Evolutionary conservation across 1,140 invertebrate species (phyloP).

Genomic region (Leptopilina clavipes): DNA sequence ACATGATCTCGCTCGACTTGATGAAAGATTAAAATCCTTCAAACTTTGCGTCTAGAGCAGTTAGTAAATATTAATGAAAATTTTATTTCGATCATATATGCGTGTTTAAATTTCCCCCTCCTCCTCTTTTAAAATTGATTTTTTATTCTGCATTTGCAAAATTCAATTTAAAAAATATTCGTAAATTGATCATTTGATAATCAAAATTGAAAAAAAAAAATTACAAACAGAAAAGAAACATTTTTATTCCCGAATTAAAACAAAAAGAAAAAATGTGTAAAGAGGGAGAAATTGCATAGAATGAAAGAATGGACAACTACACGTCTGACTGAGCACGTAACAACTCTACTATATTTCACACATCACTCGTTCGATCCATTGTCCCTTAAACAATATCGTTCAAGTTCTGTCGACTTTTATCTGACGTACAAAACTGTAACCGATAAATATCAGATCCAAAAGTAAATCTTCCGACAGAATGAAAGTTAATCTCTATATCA

Average conservation of each 20-base stretch:
- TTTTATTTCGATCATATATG: no score
- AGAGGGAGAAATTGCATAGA: not conserved
- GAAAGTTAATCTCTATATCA: no score
- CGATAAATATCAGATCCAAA: slow-evolving; percentile 9
- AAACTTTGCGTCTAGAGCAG: not conserved
- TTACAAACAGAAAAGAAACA: not conserved
- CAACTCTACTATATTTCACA: slow-evolving; percentile 29
- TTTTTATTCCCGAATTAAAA: not conserved
- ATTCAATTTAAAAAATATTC: no score
- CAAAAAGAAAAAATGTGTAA: not conserved
- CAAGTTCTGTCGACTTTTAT: slow-evolving; percentile 15
- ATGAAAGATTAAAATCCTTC: not conserved
- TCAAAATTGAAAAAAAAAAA: not conserved
- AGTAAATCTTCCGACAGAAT: not conserved
- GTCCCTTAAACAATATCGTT: slow-evolving; percentile 19
- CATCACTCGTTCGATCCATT: slow-evolving; percentile 11
- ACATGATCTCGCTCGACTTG: not conserved
- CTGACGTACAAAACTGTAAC: slow-evolving; percentile 6
- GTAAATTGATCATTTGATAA: no score
- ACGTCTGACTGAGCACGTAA: slow-evolving; percentile 34
- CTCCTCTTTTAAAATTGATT: no score
- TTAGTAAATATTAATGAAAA: no score
- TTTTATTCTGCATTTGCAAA: no score
- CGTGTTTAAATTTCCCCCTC: not conserved
- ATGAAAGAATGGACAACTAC: not conserved